phyloP scores from a whole-genome alignment of 64 coral and sea anemone genomes.

The Platygyra sinensis region DNA sequence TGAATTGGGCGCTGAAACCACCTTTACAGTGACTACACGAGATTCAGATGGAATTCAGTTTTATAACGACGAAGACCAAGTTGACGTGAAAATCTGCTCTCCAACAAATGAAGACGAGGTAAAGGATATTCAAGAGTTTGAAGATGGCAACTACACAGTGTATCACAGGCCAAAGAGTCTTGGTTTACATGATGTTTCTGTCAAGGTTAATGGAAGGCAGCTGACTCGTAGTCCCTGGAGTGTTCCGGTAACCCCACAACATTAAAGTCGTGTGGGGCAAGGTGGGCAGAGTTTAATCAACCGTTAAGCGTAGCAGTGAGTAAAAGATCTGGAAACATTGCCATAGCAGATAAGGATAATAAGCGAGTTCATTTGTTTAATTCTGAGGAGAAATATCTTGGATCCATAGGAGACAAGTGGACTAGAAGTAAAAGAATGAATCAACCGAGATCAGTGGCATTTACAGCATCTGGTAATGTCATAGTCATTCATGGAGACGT shows the following conservation, averaged over 20 bases:
- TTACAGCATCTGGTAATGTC: slow-evolving; percentile 4
- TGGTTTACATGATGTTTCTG: too few species aligned
- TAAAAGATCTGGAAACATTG: slow-evolving; percentile 12
- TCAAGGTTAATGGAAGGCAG: too few species aligned
- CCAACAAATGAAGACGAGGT: too few species aligned
- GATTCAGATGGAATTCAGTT: background rate
- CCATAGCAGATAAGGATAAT: background rate
- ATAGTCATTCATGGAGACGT: background rate
- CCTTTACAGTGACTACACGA: background rate
- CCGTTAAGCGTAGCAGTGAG: slow-evolving; percentile 10
- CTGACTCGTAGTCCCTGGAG: too few species aligned
- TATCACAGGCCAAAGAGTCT: too few species aligned
- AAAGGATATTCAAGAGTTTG: too few species aligned
- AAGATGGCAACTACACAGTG: too few species aligned
- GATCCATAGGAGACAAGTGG: background rate
- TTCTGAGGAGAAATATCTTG: background rate
- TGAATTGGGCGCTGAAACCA: background rate
- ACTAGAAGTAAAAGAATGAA: background rate
- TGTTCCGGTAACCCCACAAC: slow-evolving; percentile 2
- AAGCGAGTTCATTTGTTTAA: slow-evolving; percentile 26
- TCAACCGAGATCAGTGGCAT: slow-evolving; percentile 11
- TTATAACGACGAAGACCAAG: background rate
- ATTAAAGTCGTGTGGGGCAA: background rate
- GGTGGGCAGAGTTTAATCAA: background rate
- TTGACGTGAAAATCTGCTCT: background rate